A percentile compares a stretch with the other conserved stretches of the same genome.
phyloP scores from a whole-genome alignment of 2,888 invertebrate species.

The Molanna angustata region DNA sequence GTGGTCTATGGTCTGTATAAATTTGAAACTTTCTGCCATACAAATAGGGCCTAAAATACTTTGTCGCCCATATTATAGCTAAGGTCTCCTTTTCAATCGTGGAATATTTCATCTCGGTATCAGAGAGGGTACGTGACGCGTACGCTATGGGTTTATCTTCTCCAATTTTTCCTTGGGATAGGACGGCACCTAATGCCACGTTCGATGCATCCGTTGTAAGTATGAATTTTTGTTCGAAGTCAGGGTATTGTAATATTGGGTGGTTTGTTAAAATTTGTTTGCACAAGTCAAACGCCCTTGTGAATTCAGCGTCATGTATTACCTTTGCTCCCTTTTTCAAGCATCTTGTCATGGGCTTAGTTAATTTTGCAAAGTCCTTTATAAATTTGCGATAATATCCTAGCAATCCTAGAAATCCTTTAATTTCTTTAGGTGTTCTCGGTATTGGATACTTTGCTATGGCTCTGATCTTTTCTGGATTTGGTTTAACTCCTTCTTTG shows the following conservation, averaged over 20 bases:
- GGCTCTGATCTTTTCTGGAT: conserved; percentile 5
- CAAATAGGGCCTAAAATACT: neutral
- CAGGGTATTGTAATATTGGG: conserved; percentile 4
- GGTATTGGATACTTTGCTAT: conserved; percentile 6
- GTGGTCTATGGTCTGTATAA: neutral
- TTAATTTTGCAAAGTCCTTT: neutral
- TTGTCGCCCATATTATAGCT: neutral
- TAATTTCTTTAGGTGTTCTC: neutral
- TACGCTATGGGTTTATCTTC: neutral
- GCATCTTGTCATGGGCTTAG: neutral
- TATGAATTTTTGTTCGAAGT: neutral
- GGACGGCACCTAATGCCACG: neutral
- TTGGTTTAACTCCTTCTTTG: conserved; percentile 8
- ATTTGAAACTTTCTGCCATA: neutral
- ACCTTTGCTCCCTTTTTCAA: neutral
- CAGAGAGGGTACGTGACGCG: neutral
- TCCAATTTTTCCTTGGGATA: neutral
- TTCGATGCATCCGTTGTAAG: neutral
- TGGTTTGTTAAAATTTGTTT: neutral
- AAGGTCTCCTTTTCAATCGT: neutral
- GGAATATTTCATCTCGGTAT: neutral
- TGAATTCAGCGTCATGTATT: too few species aligned
- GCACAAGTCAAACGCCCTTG: neutral
- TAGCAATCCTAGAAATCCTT: conserved; percentile 4
- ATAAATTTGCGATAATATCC: conserved; percentile 8